These are phyloP conservation scores for Apodemia duryi DNA, from an alignment of 2,888 invertebrate genomes.

Conservation along the genomic window DNA sequence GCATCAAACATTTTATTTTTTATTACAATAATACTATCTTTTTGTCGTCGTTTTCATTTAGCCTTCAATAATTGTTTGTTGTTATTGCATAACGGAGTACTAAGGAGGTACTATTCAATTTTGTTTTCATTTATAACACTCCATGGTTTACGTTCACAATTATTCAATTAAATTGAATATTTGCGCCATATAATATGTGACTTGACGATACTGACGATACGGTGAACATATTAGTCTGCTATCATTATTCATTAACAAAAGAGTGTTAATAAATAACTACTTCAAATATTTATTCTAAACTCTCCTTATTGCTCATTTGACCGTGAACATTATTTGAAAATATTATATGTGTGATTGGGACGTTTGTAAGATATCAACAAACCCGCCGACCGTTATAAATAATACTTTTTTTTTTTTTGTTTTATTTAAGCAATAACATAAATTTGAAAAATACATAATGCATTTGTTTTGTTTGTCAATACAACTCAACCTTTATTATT, in stretches of 20 bases:
- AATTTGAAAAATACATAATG: no score
- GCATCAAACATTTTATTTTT: slow-evolving; percentile 59
- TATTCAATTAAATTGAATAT: neutral
- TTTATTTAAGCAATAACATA: no score
- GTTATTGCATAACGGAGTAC: slow-evolving; percentile 63
- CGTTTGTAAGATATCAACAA: slow-evolving; percentile 52
- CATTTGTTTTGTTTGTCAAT: no score
- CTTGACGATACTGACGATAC: slow-evolving; percentile 7
- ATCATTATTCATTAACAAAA: neutral
- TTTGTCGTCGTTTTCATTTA: slow-evolving; percentile 49
- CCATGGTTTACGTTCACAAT: neutral
- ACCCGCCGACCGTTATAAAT: slow-evolving; percentile 59
- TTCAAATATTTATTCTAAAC: slow-evolving; percentile 27
- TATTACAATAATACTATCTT: slow-evolving; percentile 40
- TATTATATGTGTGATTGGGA: slow-evolving; percentile 55
- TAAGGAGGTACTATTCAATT: slow-evolving; percentile 52
- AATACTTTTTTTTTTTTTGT: neutral
- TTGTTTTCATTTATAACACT: neutral
- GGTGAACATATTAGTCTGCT: neutral
- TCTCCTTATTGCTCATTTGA: slow-evolving; percentile 66
- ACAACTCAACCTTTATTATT: no score
- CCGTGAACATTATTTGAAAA: slow-evolving; percentile 58
- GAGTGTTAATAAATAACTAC: neutral
- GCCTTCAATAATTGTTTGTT: slow-evolving; percentile 57
- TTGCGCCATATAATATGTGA: neutral